These are phyloP conservation scores for Cyprinella venusta DNA, from an alignment of 2,797 vertebrate genomes.

Conservation along the genomic window DNA sequence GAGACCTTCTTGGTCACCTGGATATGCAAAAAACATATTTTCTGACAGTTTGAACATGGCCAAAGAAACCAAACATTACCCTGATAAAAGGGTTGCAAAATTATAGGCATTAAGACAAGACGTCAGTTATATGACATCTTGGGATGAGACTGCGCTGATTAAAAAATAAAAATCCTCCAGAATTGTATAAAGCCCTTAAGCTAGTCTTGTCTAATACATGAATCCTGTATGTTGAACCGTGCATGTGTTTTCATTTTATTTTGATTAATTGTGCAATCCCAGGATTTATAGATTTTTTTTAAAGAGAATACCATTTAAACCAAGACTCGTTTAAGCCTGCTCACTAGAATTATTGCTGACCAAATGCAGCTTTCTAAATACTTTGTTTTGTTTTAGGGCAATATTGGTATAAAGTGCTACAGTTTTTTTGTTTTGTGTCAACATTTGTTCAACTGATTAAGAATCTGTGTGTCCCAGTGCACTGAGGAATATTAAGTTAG, in stretches of 20 bases:
- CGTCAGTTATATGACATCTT: no score
- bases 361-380: neutral
- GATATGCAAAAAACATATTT: no score
- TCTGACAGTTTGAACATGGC: no score
- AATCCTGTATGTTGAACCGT: neutral
- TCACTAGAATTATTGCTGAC: neutral
- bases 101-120: no score
- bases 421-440: neutral
- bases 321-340: neutral
- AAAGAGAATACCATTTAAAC: neutral
- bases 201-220: neutral
- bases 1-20: no score
- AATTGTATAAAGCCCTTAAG: no score
- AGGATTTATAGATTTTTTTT: neutral
- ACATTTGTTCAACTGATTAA: slow-evolving; percentile 12
- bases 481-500: slow-evolving; percentile 20
- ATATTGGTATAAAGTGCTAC: neutral
- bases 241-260: neutral
- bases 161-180: neutral
- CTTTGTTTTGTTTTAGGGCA: neutral
- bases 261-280: neutral
- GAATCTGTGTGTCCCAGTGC: neutral
- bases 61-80: no score
- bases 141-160: no score
- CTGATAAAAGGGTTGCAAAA: no score